Conservation (phyloP, 2,113 vertebrate genomes). For the Gavia stellata region DNA sequence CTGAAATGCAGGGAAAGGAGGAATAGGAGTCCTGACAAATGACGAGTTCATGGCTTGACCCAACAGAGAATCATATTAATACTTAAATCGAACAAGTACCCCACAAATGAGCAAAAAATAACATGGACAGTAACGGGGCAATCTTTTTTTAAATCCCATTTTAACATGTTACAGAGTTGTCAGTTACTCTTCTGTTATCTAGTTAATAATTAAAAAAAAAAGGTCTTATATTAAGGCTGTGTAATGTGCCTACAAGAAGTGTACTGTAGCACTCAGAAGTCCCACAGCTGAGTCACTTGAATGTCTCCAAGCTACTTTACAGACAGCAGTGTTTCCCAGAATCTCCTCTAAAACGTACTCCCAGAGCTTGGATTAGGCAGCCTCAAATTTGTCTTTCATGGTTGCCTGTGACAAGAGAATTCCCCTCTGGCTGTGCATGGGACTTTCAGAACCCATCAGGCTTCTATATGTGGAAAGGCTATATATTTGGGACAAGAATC, state of each 20-base stretch:
- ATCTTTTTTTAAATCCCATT: neutral
- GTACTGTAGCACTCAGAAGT: neutral
- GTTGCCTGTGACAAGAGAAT: constrained; percentile 14
- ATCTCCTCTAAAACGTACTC: neutral
- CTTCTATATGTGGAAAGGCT: neutral
- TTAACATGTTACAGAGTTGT: neutral
- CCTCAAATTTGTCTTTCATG: neutral
- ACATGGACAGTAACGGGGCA: neutral
- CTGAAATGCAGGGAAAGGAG: neutral
- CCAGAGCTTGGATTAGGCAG: neutral
- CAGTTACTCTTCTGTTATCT: neutral
- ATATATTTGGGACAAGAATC: neutral
- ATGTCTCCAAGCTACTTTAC: neutral
- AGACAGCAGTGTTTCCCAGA: neutral
- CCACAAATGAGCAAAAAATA: neutral
- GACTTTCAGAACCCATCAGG: neutral
- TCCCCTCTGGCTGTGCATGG: neutral
- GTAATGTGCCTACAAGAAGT: neutral
- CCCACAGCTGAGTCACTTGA: neutral
- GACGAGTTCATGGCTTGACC: neutral
- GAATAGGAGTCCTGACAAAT: neutral
- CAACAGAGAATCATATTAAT: neutral
- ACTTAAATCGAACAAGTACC: neutral
- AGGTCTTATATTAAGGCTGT: neutral
- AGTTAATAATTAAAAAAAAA: neutral